phyloP scores from a whole-genome alignment of 1,140 invertebrate species.

The Cephus cinctus region DNA sequence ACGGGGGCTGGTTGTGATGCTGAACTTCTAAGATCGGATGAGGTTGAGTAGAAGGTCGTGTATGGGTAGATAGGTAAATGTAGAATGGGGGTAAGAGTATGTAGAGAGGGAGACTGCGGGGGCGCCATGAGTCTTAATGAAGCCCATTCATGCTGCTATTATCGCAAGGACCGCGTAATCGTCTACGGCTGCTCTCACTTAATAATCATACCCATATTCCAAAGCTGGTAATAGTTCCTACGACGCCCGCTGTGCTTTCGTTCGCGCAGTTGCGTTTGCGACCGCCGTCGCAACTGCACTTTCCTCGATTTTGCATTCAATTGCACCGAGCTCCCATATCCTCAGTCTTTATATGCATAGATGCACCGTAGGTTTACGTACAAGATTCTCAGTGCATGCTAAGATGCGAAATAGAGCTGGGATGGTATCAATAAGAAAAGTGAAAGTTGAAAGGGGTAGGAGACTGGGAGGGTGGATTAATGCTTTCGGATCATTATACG shows the following conservation, averaged over 20 bases:
- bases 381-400: too few species aligned
- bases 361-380: too few species aligned
- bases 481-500: too few species aligned
- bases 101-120: constrained; percentile 1
- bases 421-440: too few species aligned
- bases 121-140: constrained; percentile 48
- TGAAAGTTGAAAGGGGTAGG: too few species aligned
- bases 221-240: constrained; percentile 45
- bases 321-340: too few species aligned
- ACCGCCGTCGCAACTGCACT: constrained; percentile 21
- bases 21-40: constrained; percentile 23
- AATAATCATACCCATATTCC: constrained; percentile 51
- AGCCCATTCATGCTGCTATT: constrained; percentile 53
- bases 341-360: too few species aligned
- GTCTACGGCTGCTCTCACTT: constrained; percentile 48
- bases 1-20: constrained; percentile 16
- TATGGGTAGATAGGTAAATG: too few species aligned
- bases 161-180: constrained; percentile 49
- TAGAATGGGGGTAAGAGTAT: too few species aligned
- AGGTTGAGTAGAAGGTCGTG: constrained; percentile 15
- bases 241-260: constrained; percentile 21
- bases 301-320: constrained; percentile 33
- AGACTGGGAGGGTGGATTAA: too few species aligned
- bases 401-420: too few species aligned
- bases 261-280: constrained; percentile 23